A percentile compares a stretch with the other conserved stretches of the same genome.
phyloP scores from a whole-genome alignment of 2,888 invertebrate species.

The Troides helena region DNA sequence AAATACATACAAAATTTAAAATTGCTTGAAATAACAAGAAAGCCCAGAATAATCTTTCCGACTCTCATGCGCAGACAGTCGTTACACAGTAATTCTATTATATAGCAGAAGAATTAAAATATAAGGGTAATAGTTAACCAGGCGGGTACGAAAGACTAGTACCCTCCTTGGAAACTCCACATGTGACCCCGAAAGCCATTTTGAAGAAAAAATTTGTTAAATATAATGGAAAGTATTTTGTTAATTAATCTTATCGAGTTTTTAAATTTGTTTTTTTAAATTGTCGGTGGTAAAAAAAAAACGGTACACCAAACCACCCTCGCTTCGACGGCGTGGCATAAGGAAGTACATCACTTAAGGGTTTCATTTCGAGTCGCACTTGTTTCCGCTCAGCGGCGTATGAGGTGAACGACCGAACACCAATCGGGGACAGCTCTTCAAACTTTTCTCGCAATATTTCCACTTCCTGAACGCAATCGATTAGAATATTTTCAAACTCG shows the following conservation, averaged over 20 bases:
- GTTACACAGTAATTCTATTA: no score
- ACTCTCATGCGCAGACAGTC: no score
- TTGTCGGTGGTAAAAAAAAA: background rate
- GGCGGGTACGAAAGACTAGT: no score
- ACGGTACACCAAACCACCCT: background rate
- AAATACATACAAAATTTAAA: no score
- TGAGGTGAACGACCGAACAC: conserved; percentile 40
- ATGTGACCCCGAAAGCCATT: no score
- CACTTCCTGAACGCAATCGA: conserved; percentile 33
- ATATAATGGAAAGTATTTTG: background rate
- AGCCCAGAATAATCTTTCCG: no score
- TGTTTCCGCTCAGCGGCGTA: conserved; percentile 15
- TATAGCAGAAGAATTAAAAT: no score
- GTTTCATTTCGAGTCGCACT: conserved; percentile 28
- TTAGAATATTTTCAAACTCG: conserved; percentile 31
- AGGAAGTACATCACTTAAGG: conserved; percentile 27
- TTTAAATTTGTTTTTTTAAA: background rate
- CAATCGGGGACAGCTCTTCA: conserved; percentile 42
- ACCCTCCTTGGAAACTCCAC: no score
- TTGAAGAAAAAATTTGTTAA: no score
- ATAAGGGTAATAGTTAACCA: no score
- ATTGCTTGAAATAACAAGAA: no score
- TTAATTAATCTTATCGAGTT: background rate
- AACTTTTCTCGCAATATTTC: conserved; percentile 49
- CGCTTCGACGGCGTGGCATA: conserved; percentile 2